Conservation (phyloP, 2,888 invertebrate species). For the Diarsia mendica region DNA sequence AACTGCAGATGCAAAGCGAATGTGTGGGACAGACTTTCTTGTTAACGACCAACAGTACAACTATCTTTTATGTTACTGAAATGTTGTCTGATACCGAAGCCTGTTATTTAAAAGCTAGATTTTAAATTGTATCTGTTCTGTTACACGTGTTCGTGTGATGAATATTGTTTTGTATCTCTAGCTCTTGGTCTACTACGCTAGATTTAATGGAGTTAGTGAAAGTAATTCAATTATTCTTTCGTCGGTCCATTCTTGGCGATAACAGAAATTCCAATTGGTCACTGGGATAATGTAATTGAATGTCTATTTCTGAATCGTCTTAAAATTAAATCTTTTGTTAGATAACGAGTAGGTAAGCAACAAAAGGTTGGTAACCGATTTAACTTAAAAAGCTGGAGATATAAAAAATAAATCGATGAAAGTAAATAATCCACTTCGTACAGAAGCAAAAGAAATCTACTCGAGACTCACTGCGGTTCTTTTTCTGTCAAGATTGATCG, state of each 20-base stretch:
- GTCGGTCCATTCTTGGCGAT: constrained; percentile 20
- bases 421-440: constrained; percentile 26
- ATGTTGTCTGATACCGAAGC: constrained; percentile 69
- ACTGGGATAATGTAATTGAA: constrained; percentile 27
- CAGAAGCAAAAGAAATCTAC: constrained; percentile 22
- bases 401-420: constrained; percentile 30
- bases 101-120: constrained; percentile 58
- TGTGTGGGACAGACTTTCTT: constrained; percentile 82
- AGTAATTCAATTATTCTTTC: constrained; percentile 50
- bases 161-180: constrained; percentile 33
- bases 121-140: constrained; percentile 47
- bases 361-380: constrained; percentile 34
- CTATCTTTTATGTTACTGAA: constrained; percentile 77
- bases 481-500: constrained; percentile 36
- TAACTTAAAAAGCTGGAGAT: constrained; percentile 26
- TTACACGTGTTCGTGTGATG: constrained; percentile 31
- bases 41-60: constrained; percentile 79
- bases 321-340: constrained; percentile 35
- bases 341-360: constrained; percentile 36
- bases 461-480: neutral
- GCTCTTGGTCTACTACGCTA: constrained; percentile 24
- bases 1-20: constrained; percentile 78
- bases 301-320: constrained; percentile 21
- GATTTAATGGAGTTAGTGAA: constrained; percentile 24
- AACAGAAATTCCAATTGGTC: constrained; percentile 36